These are phyloP conservation scores for Drosophila orena DNA, from an alignment of 1,140 invertebrate species.

Conservation along the genomic window DNA sequence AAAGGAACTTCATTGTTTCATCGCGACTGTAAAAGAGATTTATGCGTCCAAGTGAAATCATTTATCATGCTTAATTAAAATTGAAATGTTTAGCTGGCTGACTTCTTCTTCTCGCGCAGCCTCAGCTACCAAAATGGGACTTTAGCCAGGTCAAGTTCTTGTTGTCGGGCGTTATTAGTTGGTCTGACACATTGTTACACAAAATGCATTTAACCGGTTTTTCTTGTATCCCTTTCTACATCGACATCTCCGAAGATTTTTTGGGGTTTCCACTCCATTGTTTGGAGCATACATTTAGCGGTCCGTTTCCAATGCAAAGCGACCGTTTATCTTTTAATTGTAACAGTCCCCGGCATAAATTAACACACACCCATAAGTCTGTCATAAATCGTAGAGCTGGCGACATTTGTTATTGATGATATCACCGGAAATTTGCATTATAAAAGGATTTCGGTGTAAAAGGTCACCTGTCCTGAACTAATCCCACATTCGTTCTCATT, in stretches of 20 bases:
- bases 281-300: constrained; percentile 60
- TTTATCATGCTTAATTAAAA: constrained; percentile 85
- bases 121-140: constrained; percentile 55
- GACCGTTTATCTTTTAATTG: constrained; percentile 82
- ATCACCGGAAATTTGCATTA: constrained; percentile 67
- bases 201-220: constrained; percentile 81
- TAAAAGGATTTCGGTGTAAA: constrained; percentile 61
- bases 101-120: constrained; percentile 51
- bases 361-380: constrained; percentile 46
- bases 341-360: constrained; percentile 76
- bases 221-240: not conserved
- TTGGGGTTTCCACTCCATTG: constrained; percentile 20
- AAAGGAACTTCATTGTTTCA: constrained; percentile 83
- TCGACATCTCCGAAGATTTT: constrained; percentile 7
- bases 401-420: constrained; percentile 69
- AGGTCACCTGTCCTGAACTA: constrained; percentile 51
- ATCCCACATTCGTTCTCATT: constrained; percentile 53
- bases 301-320: constrained; percentile 77
- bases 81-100: constrained; percentile 80
- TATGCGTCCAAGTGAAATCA: constrained; percentile 84
- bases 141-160: constrained; percentile 52
- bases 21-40: constrained; percentile 83
- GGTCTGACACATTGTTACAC: constrained; percentile 74
- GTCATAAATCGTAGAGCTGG: constrained; percentile 72
- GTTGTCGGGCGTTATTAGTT: constrained; percentile 63